Evolutionary conservation across 2,113 vertebrate species (phyloP), one percentile per base, ranked within the genome.

Genomic region (Anarrhichthys ocellatus): DNA sequence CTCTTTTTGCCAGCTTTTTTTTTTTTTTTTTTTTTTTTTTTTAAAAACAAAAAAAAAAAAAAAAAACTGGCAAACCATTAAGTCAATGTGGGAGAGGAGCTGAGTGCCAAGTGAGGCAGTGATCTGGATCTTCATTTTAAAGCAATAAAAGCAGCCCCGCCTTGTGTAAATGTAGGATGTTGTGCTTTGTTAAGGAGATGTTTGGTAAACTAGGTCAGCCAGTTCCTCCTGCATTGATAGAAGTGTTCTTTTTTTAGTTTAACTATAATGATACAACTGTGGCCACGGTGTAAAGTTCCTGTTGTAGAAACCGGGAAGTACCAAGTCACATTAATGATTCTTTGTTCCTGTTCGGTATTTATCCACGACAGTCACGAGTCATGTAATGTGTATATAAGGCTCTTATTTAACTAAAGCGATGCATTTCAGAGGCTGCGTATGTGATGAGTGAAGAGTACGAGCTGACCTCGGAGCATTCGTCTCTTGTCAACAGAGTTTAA

Each of bases 401-500:
- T 72, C 50, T 24, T 40, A 9, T 34, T 5, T 36, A 62, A 62
- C 38, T 50, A 63, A 63, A 62, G 11, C 22, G 56, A 59, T 13
- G 6, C 5, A 11, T 20, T 56, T 42, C n/a, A 42, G n/a, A 74
- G 58, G 38, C 56, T 44, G n/a, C 52, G 17, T 42, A 20, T 42
- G 36, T 59, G 17, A 73, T 11, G 38, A 61, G 24, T 50, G 44
- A 29, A 15, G 42, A 68, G 44, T 22, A 7, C 18, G 9, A 8
- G 27, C 13, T 7, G n/a, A 32, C 29, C 8, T 1, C 32, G n/a
- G 13, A 38, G 46, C 48, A 66, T 76, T 54, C 62, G 15, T 54
- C n/a, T 48, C 13, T n/a, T 14, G 73, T 76, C 34, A 32, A n/a
- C 48, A 67, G 10, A 67, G 34, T 67, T 56, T 1, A 77, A 66